Evolutionary conservation across 2,888 invertebrate species (phyloP).

Genomic region (Nebria salina): DNA sequence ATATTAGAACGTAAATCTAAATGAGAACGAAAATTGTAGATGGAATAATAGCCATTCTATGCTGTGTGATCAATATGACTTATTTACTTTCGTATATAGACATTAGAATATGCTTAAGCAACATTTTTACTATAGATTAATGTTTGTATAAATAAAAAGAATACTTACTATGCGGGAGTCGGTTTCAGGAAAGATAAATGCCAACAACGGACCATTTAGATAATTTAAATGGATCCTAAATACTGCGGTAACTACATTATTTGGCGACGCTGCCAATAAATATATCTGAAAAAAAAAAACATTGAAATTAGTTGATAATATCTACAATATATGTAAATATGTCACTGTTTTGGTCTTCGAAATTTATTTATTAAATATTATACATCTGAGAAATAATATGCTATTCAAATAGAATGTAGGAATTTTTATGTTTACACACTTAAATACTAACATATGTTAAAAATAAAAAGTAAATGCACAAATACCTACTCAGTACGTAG

Average conservation of each 20-base stretch:
- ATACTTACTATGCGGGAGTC: conserved; percentile 86
- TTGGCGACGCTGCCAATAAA: conserved; percentile 86
- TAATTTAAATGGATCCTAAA: conserved; percentile 94
- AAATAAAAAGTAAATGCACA: not conserved
- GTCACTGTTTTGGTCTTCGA: not conserved
- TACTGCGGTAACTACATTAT: conserved; percentile 79
- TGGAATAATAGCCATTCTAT: too few species aligned
- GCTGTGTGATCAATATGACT: too few species aligned
- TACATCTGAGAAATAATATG: not conserved
- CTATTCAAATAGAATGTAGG: not conserved
- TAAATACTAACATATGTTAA: not conserved
- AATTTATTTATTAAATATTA: not conserved
- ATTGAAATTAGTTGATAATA: conserved; percentile 21
- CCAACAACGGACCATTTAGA: conserved; percentile 92
- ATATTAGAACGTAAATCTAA: not conserved
- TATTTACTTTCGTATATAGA: not conserved
- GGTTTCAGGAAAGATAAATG: conserved; percentile 93
- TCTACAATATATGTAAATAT: not conserved
- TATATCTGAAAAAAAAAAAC: conserved; percentile 76
- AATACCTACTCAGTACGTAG: too few species aligned
- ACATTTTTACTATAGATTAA: not conserved
- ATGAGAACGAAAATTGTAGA: not conserved
- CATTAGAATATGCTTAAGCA: not conserved
- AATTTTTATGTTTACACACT: not conserved
- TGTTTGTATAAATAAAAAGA: not conserved